Percentiles rank a stretch among this genome's conserved stretches.
Evolutionary conservation across 2,113 vertebrate species (phyloP).

Genomic region (Gnathonemus echidnorhynchus): DNA sequence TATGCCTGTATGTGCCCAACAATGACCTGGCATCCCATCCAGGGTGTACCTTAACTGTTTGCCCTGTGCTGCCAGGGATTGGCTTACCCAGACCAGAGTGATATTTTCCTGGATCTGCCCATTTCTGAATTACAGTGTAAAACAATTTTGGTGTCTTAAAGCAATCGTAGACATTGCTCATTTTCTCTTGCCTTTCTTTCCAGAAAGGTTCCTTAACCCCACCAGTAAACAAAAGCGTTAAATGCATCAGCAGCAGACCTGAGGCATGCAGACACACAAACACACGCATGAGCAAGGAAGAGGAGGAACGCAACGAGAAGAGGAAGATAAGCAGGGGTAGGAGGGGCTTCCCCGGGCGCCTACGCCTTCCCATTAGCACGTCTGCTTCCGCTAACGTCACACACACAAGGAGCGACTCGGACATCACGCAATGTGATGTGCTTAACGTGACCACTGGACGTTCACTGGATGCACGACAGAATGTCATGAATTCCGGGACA

Average conservation of each 20-base stretch:
- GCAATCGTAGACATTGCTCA: neutral
- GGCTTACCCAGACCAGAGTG: neutral
- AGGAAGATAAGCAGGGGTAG: neutral
- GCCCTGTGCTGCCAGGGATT: neutral
- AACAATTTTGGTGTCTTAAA: neutral
- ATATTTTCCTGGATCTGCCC: neutral
- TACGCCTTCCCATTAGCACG: conserved; percentile 14
- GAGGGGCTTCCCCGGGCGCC: neutral
- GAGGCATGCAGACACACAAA: conserved; percentile 11
- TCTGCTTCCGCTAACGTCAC: neutral
- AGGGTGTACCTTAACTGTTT: neutral
- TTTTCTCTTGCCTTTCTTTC: too few relatives aligned
- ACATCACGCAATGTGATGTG: neutral
- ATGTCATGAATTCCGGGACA: neutral
- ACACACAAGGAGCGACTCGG: neutral
- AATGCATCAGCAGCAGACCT: conserved; percentile 4
- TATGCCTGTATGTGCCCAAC: neutral
- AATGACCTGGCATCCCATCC: neutral
- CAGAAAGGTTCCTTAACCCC: neutral
- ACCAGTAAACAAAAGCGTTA: neutral
- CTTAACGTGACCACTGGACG: neutral
- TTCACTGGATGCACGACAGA: neutral
- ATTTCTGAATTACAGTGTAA: neutral
- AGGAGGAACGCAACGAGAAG: conserved; percentile 7
- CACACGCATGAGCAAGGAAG: conserved; percentile 6